Conservation (phyloP, 1,140 invertebrate genomes). For the Drosophila obscura region DNA sequence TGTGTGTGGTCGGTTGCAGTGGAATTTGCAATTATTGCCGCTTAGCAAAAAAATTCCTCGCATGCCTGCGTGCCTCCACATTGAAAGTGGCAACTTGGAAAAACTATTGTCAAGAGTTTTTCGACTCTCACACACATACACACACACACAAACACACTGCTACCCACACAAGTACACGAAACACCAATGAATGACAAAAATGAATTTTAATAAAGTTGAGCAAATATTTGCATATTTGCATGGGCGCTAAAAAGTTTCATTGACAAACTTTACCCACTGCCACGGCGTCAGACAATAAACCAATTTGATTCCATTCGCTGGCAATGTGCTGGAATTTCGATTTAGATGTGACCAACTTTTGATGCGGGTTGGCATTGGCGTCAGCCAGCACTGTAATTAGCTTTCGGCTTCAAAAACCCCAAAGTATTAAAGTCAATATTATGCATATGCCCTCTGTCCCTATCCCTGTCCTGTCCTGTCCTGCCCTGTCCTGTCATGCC, state of each 20-base stretch:
- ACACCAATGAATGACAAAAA: slow-evolving; percentile 75
- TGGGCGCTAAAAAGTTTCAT: slow-evolving; percentile 75
- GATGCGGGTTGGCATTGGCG: slow-evolving; percentile 59
- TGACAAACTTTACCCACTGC: slow-evolving; percentile 56
- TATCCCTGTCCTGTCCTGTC: background rate
- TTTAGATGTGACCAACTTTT: slow-evolving; percentile 65
- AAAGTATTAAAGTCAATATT: slow-evolving; percentile 69
- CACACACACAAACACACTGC: slow-evolving; percentile 1
- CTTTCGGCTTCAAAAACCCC: slow-evolving; percentile 41
- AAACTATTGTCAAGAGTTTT: slow-evolving; percentile 79
- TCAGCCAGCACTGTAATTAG: slow-evolving; percentile 56
- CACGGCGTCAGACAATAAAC: slow-evolving; percentile 64
- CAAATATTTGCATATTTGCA: slow-evolving; percentile 80
- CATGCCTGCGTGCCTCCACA: slow-evolving; percentile 62
- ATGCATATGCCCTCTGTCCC: slow-evolving; percentile 39
- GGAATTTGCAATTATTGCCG: slow-evolving; percentile 82
- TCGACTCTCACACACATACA: slow-evolving; percentile 33
- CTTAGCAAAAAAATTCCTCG: slow-evolving; percentile 75
- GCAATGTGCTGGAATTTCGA: slow-evolving; percentile 55
- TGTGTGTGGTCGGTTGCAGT: slow-evolving; percentile 56
- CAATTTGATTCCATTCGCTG: slow-evolving; percentile 63
- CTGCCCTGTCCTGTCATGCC: too few relatives aligned
- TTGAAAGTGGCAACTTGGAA: slow-evolving; percentile 74
- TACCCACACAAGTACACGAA: slow-evolving; percentile 8
- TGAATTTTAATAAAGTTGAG: slow-evolving; percentile 80